Base-by-base conservation (phyloP, 2,797 vertebrate genomes). In the Dryobates pubescens region DNA sequence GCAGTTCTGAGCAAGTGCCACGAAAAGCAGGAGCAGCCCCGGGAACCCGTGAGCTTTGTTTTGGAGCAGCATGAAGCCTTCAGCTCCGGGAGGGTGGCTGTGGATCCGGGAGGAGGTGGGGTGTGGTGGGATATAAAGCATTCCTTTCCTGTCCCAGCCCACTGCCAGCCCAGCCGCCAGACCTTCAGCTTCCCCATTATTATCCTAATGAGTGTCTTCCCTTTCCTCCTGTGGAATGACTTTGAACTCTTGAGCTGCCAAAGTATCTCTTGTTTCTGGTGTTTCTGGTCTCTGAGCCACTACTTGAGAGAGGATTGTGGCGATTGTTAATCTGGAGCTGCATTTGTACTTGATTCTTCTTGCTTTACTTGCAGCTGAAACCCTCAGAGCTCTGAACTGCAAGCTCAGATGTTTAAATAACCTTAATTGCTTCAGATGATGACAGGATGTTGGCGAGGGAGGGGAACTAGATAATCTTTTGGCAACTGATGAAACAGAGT, bases 401-500 rank as follows among this genome's bases (percentile, higher is more conserved):
- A 10, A 82, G 62, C 84, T 95, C 65, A 82, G 80, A 72, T 62
- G 73, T 77, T 94, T 86, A 84, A 94, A 82, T 69, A 47, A 73
- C 49, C 82, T 58, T 78, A 95, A 57, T 83, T 87, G 76, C 92
- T 91, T 89, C 86, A 82, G 82, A 84, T 75, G 84, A 84, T 93
- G 93, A 93, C 81, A 84, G 91, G 89, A 94, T 91, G 85, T 91
- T 95, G 89, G 88, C 18, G 0, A 64, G 67, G 72, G 54, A 34
- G 34, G 23, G 64, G 45, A 89, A 56, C 68, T 51, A 47, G 71
- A 88, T 84, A 86, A 92, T 82, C 51, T 91, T 79, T 72, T 95
- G 94, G 90, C 92, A 90, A 29, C 23, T 47, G 79, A 94, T 94
- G 70, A 95, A 96, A 89, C 53, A 56, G 76, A 95, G 79, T 86